Percentiles rank a stretch among this genome's conserved stretches.
These are phyloP conservation scores for Hoplostethus atlanticus DNA, from an alignment of 2,797 vertebrate genomes.

Conservation along the genomic window DNA sequence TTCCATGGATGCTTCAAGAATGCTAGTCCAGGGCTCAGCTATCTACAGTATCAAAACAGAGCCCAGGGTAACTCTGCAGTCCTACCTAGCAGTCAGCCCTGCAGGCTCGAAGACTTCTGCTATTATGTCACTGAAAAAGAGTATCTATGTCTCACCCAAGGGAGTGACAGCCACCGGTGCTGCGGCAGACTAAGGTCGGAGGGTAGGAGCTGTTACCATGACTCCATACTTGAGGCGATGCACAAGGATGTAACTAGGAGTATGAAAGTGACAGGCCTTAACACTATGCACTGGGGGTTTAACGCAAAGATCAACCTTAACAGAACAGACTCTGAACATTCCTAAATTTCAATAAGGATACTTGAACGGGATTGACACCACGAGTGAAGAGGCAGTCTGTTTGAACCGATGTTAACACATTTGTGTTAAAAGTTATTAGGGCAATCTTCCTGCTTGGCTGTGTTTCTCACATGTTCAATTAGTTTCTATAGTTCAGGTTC, in stretches of 20 bases:
- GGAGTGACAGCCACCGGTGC: slow-evolving; percentile 67
- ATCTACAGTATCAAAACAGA: slow-evolving; percentile 16
- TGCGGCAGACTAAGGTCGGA: slow-evolving; percentile 53
- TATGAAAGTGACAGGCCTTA: slow-evolving; percentile 18
- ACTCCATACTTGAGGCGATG: slow-evolving; percentile 57
- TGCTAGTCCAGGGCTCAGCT: slow-evolving; percentile 40
- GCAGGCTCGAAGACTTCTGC: slow-evolving; percentile 47
- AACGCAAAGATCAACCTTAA: slow-evolving; percentile 1
- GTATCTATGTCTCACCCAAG: slow-evolving; percentile 65
- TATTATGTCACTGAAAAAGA: slow-evolving; percentile 56
- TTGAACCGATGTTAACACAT: background rate
- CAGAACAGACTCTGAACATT: background rate
- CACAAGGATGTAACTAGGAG: slow-evolving; percentile 35
- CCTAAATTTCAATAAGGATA: background rate
- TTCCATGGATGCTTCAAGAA: slow-evolving; percentile 81
- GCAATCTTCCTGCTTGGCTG: background rate
- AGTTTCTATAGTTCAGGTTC: slow-evolving; percentile 1
- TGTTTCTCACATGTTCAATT: background rate
- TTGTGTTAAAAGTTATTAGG: background rate
- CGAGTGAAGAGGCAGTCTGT: background rate
- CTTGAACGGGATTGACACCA: background rate
- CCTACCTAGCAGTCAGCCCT: slow-evolving; percentile 27
- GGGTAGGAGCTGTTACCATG: slow-evolving; percentile 72
- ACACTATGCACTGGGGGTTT: background rate
- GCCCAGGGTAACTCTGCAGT: slow-evolving; percentile 28